phyloP scores from a whole-genome alignment of 2,113 vertebrate species.

The Gasterosteus nipponicus region DNA sequence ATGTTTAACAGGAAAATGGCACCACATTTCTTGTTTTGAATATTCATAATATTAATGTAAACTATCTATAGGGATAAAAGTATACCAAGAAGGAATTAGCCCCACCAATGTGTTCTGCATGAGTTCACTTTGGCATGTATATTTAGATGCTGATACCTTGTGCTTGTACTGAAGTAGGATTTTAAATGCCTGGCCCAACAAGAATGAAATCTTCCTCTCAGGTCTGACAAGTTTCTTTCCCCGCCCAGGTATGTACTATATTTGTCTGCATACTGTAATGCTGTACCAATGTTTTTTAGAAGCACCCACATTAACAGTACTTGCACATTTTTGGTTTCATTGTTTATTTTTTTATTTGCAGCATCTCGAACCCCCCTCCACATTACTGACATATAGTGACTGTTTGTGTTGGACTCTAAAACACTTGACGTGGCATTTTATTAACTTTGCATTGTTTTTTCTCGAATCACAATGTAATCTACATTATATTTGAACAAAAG shows the following conservation, averaged over 20 bases:
- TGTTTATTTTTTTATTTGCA: background rate
- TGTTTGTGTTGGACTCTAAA: background rate
- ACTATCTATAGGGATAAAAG: background rate
- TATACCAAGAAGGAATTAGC: background rate
- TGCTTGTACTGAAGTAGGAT: background rate
- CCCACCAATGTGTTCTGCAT: background rate
- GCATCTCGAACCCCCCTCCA: no score
- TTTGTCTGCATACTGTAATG: no score
- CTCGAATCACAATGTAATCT: background rate
- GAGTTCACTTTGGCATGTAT: background rate
- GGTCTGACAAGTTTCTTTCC: no score
- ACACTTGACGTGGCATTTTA: background rate
- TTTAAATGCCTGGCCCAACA: background rate
- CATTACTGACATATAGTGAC: background rate
- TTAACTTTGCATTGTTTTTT: background rate
- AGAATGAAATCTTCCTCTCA: background rate
- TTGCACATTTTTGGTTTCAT: background rate
- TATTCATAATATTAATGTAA: background rate
- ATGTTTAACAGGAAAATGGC: background rate
- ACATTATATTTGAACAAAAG: background rate
- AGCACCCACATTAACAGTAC: no score
- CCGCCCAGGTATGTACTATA: no score
- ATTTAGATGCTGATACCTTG: background rate
- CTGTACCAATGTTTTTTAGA: no score
- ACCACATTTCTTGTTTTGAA: background rate